A percentile compares a stretch with the other conserved stretches of the same genome.
Conservation (phyloP, 2,888 invertebrate species). For the Chrysodeixis includens region DNA sequence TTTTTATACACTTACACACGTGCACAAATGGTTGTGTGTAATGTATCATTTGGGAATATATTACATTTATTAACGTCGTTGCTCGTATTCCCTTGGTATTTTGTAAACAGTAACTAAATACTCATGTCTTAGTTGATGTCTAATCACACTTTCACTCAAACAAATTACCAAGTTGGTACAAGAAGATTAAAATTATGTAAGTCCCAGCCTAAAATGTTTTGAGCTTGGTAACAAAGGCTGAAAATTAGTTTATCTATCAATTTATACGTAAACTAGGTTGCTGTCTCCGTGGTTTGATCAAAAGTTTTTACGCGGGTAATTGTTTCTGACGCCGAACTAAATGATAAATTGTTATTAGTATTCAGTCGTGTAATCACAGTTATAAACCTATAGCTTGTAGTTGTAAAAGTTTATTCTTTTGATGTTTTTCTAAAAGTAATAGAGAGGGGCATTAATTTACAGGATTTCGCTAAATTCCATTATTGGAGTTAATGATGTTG, state of each 20-base stretch:
- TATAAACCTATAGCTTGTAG: neutral
- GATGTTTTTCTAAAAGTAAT: neutral
- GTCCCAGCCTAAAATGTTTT: slow-evolving; percentile 32
- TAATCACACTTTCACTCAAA: slow-evolving; percentile 28
- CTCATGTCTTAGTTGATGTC: slow-evolving; percentile 11
- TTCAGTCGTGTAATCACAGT: slow-evolving; percentile 8
- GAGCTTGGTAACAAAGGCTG: slow-evolving; percentile 27
- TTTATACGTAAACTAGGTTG: slow-evolving; percentile 50
- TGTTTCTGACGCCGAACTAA: slow-evolving; percentile 45
- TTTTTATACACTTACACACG: slow-evolving; percentile 38
- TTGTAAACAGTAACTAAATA: slow-evolving; percentile 18
- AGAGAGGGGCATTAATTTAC: neutral
- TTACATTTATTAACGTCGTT: slow-evolving; percentile 46
- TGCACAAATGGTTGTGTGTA: slow-evolving; percentile 40
- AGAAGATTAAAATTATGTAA: slow-evolving; percentile 24
- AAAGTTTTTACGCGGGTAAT: slow-evolving; percentile 51
- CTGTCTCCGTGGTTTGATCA: slow-evolving; percentile 46
- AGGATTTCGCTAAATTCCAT: no score
- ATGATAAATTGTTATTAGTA: slow-evolving; percentile 36
- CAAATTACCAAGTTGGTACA: slow-evolving; percentile 19
- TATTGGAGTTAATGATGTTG: no score
- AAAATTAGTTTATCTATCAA: slow-evolving; percentile 48
- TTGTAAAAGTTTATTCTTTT: neutral
- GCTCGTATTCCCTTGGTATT: slow-evolving; percentile 29
- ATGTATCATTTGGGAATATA: slow-evolving; percentile 44